These are phyloP conservation scores for Varanus salvator DNA, from an alignment of 2,113 vertebrate genomes.

Conservation along the genomic window DNA sequence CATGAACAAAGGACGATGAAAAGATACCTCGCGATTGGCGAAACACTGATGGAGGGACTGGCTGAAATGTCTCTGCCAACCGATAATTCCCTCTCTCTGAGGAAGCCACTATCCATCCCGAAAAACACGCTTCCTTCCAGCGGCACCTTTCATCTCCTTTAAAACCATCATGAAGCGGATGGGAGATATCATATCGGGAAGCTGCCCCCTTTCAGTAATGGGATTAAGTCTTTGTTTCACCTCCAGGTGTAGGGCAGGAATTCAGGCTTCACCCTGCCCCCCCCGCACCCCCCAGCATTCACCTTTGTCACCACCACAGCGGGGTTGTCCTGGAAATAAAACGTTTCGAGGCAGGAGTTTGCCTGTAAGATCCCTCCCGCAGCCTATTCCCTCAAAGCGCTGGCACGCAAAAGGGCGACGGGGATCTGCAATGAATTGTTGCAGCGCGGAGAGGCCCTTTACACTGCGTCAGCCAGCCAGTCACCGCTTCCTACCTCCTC, in stretches of 20 bases:
- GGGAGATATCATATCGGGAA: too few relatives aligned
- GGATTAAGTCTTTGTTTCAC: not conserved
- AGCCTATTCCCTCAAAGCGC: not conserved
- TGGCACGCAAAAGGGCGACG: not conserved
- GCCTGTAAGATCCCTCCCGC: not conserved
- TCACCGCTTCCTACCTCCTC: not conserved
- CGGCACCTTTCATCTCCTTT: not conserved
- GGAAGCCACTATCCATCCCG: too few relatives aligned
- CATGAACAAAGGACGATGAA: too few relatives aligned
- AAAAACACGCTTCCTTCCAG: too few relatives aligned
- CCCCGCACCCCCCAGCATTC: not conserved
- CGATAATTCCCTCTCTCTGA: too few relatives aligned
- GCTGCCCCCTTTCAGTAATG: not conserved
- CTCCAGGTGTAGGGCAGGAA: not conserved
- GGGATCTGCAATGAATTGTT: not conserved
- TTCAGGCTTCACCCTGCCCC: slow-evolving; percentile 21
- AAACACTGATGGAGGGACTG: too few relatives aligned
- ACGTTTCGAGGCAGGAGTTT: not conserved
- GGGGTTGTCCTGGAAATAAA: slow-evolving; percentile 32
- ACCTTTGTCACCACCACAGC: not conserved
- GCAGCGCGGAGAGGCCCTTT: not conserved
- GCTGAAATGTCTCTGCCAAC: too few relatives aligned
- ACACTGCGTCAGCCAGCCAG: not conserved
- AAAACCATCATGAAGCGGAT: not conserved
- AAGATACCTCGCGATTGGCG: too few relatives aligned